A percentile compares a stretch with the other conserved stretches of the same genome.
These are phyloP conservation scores for Drosophila histrio DNA, from an alignment of 2,888 invertebrate genomes.

Conservation along the genomic window DNA sequence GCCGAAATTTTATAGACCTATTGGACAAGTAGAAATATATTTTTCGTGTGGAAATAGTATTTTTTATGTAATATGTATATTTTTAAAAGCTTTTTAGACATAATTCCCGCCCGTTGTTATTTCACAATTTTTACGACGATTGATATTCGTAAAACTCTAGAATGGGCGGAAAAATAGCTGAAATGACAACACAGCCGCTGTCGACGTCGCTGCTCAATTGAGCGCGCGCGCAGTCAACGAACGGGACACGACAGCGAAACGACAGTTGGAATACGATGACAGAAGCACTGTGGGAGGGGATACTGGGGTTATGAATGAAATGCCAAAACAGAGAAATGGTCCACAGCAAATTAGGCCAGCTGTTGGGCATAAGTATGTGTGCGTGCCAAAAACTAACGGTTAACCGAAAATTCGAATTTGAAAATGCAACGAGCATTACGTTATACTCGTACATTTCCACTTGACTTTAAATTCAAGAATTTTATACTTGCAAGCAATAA, in stretches of 20 bases:
- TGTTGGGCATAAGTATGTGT: conserved; percentile 6
- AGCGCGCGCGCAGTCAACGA: conserved; percentile 51
- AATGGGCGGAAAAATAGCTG: too few species aligned
- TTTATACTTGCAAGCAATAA: background rate
- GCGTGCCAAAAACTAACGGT: background rate
- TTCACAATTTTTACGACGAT: too few species aligned
- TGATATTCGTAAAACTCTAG: too few species aligned
- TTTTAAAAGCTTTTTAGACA: too few species aligned
- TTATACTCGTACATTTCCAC: background rate
- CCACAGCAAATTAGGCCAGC: conserved; percentile 37
- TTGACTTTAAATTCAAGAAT: background rate
- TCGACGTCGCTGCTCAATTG: conserved; percentile 20
- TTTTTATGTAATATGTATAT: too few species aligned
- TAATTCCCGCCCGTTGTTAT: too few species aligned
- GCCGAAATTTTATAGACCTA: too few species aligned
- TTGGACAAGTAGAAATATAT: too few species aligned
- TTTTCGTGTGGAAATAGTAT: too few species aligned
- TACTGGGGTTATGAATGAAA: conserved; percentile 27
- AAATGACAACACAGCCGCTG: conserved; percentile 24
- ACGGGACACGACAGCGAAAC: background rate
- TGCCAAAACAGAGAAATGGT: conserved; percentile 24
- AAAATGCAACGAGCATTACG: background rate
- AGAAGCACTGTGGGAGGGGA: background rate
- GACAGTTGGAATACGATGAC: conserved; percentile 24
- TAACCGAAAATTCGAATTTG: background rate